These are phyloP conservation scores for Lerista edwardsae DNA, from an alignment of 2,797 vertebrate genomes.

Conservation along the genomic window DNA sequence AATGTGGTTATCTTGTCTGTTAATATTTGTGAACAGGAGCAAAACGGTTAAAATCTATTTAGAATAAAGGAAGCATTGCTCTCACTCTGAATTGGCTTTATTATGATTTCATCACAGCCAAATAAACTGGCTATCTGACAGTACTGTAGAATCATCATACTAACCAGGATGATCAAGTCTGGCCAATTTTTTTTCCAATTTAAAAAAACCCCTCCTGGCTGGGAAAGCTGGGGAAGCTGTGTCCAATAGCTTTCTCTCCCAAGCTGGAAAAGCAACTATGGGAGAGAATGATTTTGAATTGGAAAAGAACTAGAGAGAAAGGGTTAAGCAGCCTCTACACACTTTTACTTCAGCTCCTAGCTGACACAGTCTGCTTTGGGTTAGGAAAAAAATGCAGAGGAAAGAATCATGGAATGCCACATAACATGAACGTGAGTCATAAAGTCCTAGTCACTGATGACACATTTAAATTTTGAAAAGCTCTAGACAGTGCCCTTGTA, in stretches of 20 bases:
- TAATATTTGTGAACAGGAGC: neutral
- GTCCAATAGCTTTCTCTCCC: neutral
- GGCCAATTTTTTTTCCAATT: too few species aligned
- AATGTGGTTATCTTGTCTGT: too few species aligned
- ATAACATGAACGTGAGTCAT: neutral
- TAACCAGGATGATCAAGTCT: too few species aligned
- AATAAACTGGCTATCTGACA: neutral
- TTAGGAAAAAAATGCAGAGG: neutral
- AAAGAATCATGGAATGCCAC: neutral
- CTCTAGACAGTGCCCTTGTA: neutral
- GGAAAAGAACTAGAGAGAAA: neutral
- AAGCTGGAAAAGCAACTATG: neutral
- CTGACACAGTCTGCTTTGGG: neutral
- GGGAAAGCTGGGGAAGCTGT: too few species aligned
- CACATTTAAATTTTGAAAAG: constrained; percentile 1
- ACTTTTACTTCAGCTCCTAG: too few species aligned
- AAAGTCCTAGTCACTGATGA: neutral
- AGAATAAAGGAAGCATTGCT: neutral
- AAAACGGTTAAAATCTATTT: neutral
- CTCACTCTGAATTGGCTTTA: neutral
- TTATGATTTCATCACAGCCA: neutral
- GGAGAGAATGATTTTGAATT: neutral
- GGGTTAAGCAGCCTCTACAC: too few species aligned
- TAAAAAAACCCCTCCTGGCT: too few species aligned
- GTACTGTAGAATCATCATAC: too few species aligned